Evolutionary conservation across 37 sponge, comb jelly and placozoan genomes (phyloP).

Genomic region (Ephydatia muelleri): DNA sequence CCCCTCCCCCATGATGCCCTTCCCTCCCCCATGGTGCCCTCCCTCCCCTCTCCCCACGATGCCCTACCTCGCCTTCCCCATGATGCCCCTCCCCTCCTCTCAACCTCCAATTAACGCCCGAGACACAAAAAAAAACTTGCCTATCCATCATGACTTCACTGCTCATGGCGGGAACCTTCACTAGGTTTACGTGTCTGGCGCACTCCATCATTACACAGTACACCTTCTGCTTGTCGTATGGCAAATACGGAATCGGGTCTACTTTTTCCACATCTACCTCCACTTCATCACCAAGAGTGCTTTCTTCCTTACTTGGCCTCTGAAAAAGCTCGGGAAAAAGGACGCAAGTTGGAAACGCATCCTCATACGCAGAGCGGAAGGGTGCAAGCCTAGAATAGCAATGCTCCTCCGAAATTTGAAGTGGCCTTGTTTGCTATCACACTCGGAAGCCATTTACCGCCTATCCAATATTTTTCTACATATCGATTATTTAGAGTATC

Average conservation of each 20-base stretch:
- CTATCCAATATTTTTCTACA: not conserved
- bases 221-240: conserved; percentile 60
- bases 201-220: conserved; percentile 76
- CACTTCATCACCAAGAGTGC: conserved; percentile 9
- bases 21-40: too few species aligned
- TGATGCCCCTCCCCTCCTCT: not conserved
- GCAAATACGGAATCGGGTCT: conserved; percentile 22
- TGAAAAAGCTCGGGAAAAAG: conserved; percentile 24
- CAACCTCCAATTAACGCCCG: not conserved
- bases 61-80: too few species aligned
- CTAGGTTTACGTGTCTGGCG: conserved; percentile 69
- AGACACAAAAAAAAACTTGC: not conserved
- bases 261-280: conserved; percentile 48
- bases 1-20: too few species aligned
- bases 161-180: conserved; percentile 43
- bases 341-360: conserved; percentile 30
- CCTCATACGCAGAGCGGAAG: conserved; percentile 8
- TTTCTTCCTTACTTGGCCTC: not conserved
- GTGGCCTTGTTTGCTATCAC: not conserved
- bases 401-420: conserved; percentile 53
- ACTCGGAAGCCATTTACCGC: not conserved
- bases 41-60: too few species aligned
- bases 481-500: not conserved
- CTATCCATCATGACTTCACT: conserved; percentile 46
- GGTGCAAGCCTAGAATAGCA: conserved; percentile 41